phyloP scores from a whole-genome alignment of 2,888 invertebrate species.

The Epirrhoe tristata region DNA sequence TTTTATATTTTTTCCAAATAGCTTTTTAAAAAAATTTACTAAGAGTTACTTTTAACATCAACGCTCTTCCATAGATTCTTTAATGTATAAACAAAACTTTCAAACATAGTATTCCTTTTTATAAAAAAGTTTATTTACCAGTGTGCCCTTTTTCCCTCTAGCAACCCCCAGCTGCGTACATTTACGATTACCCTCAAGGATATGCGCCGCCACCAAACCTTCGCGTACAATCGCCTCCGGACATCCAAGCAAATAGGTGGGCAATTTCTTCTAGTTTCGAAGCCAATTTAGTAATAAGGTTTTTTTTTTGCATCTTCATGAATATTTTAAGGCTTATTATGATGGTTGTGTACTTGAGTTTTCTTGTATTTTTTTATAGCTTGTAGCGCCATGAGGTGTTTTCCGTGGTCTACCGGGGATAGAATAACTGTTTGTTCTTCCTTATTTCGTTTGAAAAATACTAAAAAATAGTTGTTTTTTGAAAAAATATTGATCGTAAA shows the following conservation, averaged over 20 bases:
- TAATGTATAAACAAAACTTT: too few relatives aligned
- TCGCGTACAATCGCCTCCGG: slow-evolving; percentile 76
- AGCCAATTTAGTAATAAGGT: not conserved
- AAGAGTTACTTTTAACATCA: too few relatives aligned
- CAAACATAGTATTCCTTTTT: too few relatives aligned
- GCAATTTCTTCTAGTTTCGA: slow-evolving; percentile 32
- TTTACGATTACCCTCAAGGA: slow-evolving; percentile 80
- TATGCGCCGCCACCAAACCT: slow-evolving; percentile 76
- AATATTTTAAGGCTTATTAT: slow-evolving; percentile 22
- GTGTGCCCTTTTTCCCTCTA: slow-evolving; percentile 44
- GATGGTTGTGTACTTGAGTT: not conserved
- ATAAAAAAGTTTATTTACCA: not conserved
- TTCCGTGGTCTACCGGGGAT: too few relatives aligned
- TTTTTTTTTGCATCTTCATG: slow-evolving; percentile 23
- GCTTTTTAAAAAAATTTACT: too few relatives aligned
- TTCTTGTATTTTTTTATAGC: not conserved
- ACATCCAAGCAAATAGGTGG: slow-evolving; percentile 67
- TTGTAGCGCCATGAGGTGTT: too few relatives aligned
- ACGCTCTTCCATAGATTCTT: too few relatives aligned
- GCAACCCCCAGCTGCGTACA: slow-evolving; percentile 75
- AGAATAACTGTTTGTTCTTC: too few relatives aligned
- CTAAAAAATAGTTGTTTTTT: too few relatives aligned
- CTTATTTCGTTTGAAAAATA: too few relatives aligned
- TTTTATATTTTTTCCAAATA: too few relatives aligned
- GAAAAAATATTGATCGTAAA: too few relatives aligned